Percentiles rank a stretch among this genome's conserved stretches.
phyloP scores from a whole-genome alignment of 2,888 invertebrate species.

The Anthophora plumipes region DNA sequence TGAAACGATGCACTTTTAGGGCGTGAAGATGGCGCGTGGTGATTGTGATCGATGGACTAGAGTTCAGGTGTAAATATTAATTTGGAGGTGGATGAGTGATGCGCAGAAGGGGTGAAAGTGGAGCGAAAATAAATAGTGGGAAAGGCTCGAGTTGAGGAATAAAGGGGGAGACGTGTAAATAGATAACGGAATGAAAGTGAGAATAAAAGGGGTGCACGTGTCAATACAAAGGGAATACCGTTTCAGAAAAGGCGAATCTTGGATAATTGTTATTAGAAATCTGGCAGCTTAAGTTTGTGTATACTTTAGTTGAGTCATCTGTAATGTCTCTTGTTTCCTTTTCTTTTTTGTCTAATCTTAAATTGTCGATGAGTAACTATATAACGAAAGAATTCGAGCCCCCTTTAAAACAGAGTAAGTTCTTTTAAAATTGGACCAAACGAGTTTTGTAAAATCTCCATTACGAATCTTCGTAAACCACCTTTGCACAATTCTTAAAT shows the following conservation, averaged over 20 bases:
- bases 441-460: too few relatives aligned
- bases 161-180: slow-evolving; percentile 5
- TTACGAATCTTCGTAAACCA: too few relatives aligned
- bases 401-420: too few relatives aligned
- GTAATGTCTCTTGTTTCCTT: too few relatives aligned
- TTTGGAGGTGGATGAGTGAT: neutral
- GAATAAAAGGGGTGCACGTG: neutral
- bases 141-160: slow-evolving; percentile 9
- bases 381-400: too few relatives aligned
- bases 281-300: neutral
- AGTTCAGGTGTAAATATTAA: slow-evolving; percentile 37
- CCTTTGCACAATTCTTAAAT: too few relatives aligned
- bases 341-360: too few relatives aligned
- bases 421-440: too few relatives aligned
- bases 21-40: slow-evolving; percentile 2
- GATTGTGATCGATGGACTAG: slow-evolving; percentile 21
- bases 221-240: neutral
- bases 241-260: neutral
- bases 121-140: slow-evolving; percentile 18
- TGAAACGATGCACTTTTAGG: slow-evolving; percentile 23
- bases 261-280: neutral
- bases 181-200: neutral
- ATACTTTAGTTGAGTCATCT: neutral
- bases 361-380: too few relatives aligned
- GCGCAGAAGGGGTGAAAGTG: slow-evolving; percentile 1